These are phyloP conservation scores for Gnathonemus longibarbis DNA, from an alignment of 2,113 vertebrate species.

Conservation along the genomic window DNA sequence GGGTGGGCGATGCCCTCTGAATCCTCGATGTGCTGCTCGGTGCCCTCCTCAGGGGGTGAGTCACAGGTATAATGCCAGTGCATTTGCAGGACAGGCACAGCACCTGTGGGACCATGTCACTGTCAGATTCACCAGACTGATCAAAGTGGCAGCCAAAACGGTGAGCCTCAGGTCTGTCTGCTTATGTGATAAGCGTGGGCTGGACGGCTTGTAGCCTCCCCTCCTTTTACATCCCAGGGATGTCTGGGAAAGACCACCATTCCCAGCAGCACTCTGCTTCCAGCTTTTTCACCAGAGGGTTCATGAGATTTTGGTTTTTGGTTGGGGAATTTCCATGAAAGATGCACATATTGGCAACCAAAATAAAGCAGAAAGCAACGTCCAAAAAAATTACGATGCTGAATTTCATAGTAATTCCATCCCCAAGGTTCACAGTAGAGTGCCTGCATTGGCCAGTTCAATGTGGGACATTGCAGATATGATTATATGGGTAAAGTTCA, in stretches of 20 bases:
- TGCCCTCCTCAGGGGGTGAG: conserved; percentile 40
- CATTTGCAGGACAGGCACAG: not conserved
- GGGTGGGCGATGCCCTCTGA: conserved; percentile 37
- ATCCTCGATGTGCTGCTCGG: conserved; percentile 49
- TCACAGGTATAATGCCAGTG: conserved; percentile 20
- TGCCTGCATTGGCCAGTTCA: not conserved
- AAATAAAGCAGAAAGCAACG: not conserved
- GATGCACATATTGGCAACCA: not conserved
- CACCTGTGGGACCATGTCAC: not conserved
- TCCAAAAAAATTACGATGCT: not conserved
- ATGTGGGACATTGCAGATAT: not conserved
- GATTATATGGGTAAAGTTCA: not conserved
- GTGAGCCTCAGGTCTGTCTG: not conserved
- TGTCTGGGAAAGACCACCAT: not conserved
- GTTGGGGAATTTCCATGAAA: not conserved
- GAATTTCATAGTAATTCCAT: not conserved
- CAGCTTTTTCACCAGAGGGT: not conserved
- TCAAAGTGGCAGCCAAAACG: not conserved
- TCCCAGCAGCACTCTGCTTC: not conserved
- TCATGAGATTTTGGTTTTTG: not conserved
- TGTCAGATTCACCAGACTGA: not conserved
- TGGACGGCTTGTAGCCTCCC: not conserved
- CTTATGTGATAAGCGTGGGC: not conserved
- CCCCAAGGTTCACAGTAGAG: not conserved
- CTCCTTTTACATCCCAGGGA: not conserved